Evolutionary conservation across 2,888 invertebrate genomes (phyloP).

Genomic region (Hoplodrina ambigua): DNA sequence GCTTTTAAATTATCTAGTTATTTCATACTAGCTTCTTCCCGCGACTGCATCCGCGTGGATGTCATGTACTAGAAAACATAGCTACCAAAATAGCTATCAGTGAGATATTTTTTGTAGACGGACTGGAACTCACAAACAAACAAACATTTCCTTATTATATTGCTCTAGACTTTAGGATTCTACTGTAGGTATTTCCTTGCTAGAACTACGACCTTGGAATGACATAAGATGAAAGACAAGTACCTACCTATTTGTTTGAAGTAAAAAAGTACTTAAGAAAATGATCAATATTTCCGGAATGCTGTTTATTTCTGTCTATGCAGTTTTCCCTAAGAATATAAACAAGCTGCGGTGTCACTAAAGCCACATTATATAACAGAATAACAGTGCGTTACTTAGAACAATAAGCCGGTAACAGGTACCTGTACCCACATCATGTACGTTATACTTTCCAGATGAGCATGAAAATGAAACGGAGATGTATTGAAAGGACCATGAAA

Average conservation of each 20-base stretch:
- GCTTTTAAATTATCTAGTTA: neutral
- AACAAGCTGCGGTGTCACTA: neutral
- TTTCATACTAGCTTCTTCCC: too few relatives aligned
- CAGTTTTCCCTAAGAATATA: slow-evolving; percentile 35
- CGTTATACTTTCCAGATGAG: slow-evolving; percentile 9
- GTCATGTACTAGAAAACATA: too few relatives aligned
- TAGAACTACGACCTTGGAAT: neutral
- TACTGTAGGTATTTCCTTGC: neutral
- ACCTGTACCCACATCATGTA: neutral
- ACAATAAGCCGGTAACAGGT: neutral
- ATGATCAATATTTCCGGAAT: slow-evolving; percentile 24
- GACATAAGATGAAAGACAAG: neutral
- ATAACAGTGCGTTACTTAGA: neutral
- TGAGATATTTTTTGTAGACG: too few relatives aligned
- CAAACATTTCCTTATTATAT: too few relatives aligned
- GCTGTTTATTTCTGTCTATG: neutral
- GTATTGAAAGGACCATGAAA: neutral
- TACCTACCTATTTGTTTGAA: slow-evolving; percentile 1
- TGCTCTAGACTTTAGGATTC: too few relatives aligned
- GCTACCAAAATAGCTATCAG: too few relatives aligned
- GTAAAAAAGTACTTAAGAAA: neutral
- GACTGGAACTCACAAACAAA: too few relatives aligned
- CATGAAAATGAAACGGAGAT: slow-evolving; percentile 12
- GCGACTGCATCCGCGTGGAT: too few relatives aligned
- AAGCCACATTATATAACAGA: neutral